A percentile compares a stretch with the other conserved stretches of the same genome.
Evolutionary conservation across 2,113 vertebrate species (phyloP).

Genomic region (Coreoperca whiteheadi): DNA sequence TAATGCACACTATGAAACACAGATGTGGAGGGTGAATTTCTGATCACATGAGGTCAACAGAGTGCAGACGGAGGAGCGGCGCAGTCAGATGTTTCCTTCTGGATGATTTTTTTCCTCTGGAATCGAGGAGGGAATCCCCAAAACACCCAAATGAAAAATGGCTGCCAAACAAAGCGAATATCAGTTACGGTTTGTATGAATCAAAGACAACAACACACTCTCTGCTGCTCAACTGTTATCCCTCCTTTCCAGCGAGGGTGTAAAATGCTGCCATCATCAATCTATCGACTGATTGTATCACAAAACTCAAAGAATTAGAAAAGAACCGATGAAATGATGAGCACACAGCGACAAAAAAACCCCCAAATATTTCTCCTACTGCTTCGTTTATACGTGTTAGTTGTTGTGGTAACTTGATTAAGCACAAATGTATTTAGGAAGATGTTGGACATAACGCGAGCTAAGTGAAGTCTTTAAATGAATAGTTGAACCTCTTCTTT

Average conservation of each 20-base stretch:
- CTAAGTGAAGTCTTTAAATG: too few relatives aligned
- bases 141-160: background rate
- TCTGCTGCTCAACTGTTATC: background rate
- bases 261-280: background rate
- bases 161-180: background rate
- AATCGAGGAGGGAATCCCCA: conserved; percentile 39
- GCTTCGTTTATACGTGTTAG: too few relatives aligned
- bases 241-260: background rate
- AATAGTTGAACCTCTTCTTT: too few relatives aligned
- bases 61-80: conserved; percentile 19
- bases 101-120: background rate
- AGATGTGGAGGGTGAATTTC: conserved; percentile 35
- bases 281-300: too few relatives aligned
- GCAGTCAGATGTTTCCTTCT: conserved; percentile 1
- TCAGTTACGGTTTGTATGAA: background rate
- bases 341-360: too few relatives aligned
- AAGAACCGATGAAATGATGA: too few relatives aligned
- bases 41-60: conserved; percentile 1
- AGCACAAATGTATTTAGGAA: too few relatives aligned
- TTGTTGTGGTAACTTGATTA: too few relatives aligned
- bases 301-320: too few relatives aligned
- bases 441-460: too few relatives aligned
- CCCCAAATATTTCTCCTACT: too few relatives aligned
- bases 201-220: background rate
- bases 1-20: conserved; percentile 24